Evolutionary conservation across 1,140 invertebrate species (phyloP).

Genomic region (Papilio polytes): DNA sequence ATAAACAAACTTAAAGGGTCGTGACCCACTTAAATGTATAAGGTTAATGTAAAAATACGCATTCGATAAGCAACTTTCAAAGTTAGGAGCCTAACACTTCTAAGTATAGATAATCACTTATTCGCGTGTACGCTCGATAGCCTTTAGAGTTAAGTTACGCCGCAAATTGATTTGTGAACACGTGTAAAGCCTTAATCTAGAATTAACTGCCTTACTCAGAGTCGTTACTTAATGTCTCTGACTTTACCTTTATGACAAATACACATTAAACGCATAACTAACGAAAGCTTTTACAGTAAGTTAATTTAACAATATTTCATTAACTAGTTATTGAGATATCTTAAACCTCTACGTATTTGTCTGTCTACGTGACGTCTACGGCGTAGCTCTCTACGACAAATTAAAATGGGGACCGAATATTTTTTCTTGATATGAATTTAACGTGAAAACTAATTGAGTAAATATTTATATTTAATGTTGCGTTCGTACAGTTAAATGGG

Average conservation of each 20-base stretch:
- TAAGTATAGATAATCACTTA: slow-evolving; percentile 20
- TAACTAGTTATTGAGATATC: too few relatives aligned
- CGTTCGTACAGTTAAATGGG: neutral
- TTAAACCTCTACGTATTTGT: neutral
- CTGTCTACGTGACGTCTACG: neutral
- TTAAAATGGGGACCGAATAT: neutral
- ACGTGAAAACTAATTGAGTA: neutral
- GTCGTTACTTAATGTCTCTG: neutral
- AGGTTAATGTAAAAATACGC: slow-evolving; percentile 11
- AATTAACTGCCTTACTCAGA: neutral
- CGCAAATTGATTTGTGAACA: neutral
- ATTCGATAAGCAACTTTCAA: slow-evolving; percentile 31
- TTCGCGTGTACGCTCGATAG: slow-evolving; percentile 10
- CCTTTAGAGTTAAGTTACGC: neutral
- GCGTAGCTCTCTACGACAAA: neutral
- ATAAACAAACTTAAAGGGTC: slow-evolving; percentile 20
- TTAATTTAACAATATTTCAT: neutral
- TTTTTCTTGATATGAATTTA: neutral
- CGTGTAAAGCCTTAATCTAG: neutral
- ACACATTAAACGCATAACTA: neutral
- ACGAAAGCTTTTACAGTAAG: neutral
- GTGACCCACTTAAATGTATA: neutral
- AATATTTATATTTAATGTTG: neutral
- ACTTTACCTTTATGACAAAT: too few relatives aligned
- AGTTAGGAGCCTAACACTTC: neutral